Evolutionary conservation across 1,140 invertebrate species (phyloP).

Genomic region (Ostrea denselamellosa): DNA sequence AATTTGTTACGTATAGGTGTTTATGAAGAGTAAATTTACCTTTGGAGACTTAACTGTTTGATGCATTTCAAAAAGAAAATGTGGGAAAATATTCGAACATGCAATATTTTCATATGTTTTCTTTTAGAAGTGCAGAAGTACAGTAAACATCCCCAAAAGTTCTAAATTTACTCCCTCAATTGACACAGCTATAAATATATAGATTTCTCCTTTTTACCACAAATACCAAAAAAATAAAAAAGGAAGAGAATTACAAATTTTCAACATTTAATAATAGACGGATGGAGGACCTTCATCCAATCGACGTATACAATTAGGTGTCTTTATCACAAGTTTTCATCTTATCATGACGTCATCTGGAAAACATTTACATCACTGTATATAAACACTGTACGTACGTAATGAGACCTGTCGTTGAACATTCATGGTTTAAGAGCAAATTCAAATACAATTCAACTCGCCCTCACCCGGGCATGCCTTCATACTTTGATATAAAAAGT

Average conservation of each 20-base stretch:
- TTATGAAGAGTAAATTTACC: neutral
- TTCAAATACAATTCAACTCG: conserved; percentile 35
- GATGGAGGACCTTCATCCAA: conserved; percentile 44
- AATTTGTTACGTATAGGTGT: too few relatives aligned
- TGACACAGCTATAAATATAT: neutral
- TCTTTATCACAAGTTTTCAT: conserved; percentile 40
- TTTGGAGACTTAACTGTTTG: neutral
- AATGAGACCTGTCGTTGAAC: conserved; percentile 36
- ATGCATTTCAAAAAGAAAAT: conserved; percentile 6
- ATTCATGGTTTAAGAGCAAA: conserved; percentile 21
- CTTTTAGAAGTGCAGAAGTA: conserved; percentile 3
- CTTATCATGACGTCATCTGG: conserved; percentile 40
- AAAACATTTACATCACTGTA: conserved; percentile 42
- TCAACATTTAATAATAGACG: conserved; percentile 41
- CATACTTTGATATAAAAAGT: conserved; percentile 29
- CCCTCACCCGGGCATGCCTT: conserved; percentile 14
- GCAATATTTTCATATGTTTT: conserved; percentile 30
- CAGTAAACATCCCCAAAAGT: neutral
- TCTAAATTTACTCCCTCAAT: neutral
- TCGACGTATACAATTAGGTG: conserved; percentile 38
- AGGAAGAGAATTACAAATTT: conserved; percentile 35
- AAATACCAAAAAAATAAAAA: neutral
- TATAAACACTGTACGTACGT: conserved; percentile 21
- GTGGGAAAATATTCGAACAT: conserved; percentile 15
- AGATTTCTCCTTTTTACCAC: neutral